Evolutionary conservation across 1,140 invertebrate species (phyloP), one percentile per base, ranked within the genome.

Genomic region (Littorina saxatilis): DNA sequence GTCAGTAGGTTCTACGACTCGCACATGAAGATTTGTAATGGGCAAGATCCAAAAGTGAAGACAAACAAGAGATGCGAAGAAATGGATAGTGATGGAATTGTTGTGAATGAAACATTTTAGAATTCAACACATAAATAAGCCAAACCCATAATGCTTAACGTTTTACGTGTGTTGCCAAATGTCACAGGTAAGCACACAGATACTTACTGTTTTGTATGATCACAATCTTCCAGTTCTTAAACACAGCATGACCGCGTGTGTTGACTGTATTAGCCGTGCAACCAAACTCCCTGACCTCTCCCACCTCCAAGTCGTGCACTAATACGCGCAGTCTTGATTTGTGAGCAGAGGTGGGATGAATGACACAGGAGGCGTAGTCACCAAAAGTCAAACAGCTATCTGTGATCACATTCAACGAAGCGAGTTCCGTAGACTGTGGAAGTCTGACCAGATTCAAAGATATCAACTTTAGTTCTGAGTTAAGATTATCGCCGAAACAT

Each of bases 251-350:
- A 17, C 66, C 66, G 3, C 20, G 66, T 5, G 76, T 20, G n/a
- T 32, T 78, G n/a, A 78, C 55, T 11, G 29, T 66, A 7, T 32
- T 63, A 17, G 35, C 76, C 9, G 52, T 78, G 39, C 76, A 78
- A 20, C 76, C 76, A 43, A 27, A 78, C 55, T 78, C 76, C 20
- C 76, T 40, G 27, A 32, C 43, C 40, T 78, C 76, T 1, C 76
- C 76, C 29, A 63, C 76, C 17, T 43, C 76, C 35, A 78, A 39
- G 43, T 78, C 76, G 20, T 52, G 32, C 32, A 78, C 76, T 27
- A 78, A 78, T 23, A 63, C 58, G 15, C 76, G 55, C 23, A 78
- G 1, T 27, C 5, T 40, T 1, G 76, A 78, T 37, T 27, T 66
- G n/a, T 37, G 55, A n/a, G 32, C 66, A 2, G 63, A 55, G 27